These are phyloP conservation scores for Crocodylus rhombifer DNA, from an alignment of 2,797 vertebrate genomes.

Conservation along the genomic window DNA sequence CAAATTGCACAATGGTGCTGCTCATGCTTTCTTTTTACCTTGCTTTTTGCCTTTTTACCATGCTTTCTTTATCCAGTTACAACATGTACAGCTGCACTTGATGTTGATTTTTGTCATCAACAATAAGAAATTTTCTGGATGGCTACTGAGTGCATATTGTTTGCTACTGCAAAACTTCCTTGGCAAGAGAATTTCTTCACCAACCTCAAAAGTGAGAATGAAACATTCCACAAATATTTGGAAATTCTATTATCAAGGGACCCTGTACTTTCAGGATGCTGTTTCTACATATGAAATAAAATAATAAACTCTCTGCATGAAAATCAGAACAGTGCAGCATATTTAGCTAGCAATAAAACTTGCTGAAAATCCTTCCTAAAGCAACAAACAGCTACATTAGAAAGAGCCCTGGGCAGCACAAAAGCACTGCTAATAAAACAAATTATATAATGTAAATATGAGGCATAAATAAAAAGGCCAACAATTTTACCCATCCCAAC, in stretches of 20 bases:
- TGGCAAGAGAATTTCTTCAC: constrained; percentile 16
- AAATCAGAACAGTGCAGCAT: constrained; percentile 40
- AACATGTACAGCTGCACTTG: constrained; percentile 31
- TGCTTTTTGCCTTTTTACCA: neutral
- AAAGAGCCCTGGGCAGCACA: constrained; percentile 22
- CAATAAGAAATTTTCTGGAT: constrained; percentile 23
- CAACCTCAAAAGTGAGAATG: constrained; percentile 23
- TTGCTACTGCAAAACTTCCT: constrained; percentile 34
- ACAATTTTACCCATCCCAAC: constrained; percentile 16
- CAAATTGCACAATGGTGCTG: constrained; percentile 51
- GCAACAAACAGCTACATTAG: constrained; percentile 23
- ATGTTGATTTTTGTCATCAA: constrained; percentile 46
- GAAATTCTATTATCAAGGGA: constrained; percentile 51
- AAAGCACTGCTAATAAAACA: constrained; percentile 41
- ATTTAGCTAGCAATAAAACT: constrained; percentile 40
- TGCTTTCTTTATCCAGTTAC: neutral
- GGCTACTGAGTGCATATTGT: constrained; percentile 24
- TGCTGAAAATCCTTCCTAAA: constrained; percentile 50
- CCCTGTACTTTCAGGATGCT: constrained; percentile 13
- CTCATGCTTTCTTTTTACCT: constrained; percentile 25
- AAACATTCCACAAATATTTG: constrained; percentile 37
- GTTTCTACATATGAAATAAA: constrained; percentile 52
- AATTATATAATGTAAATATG: constrained; percentile 44
- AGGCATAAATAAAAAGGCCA: constrained; percentile 44
- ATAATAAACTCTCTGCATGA: constrained; percentile 15